Evolutionary conservation across 2,888 invertebrate species (phyloP).

Genomic region (Caenorhabditis sp.): DNA sequence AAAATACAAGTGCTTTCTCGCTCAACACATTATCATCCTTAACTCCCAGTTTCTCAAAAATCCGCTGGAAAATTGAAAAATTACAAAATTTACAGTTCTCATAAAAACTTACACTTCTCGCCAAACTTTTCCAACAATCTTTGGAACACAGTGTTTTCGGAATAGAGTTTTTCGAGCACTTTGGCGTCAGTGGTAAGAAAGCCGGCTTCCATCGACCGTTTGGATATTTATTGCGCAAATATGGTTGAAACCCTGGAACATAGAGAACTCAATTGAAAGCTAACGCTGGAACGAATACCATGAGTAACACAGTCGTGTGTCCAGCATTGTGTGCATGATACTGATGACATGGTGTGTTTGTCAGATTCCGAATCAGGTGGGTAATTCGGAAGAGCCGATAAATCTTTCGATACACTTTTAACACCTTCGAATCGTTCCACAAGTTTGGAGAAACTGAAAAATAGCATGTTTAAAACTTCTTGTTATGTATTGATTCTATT

Average conservation of each 20-base stretch:
- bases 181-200: background rate
- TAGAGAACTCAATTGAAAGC: too few species aligned
- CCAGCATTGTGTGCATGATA: background rate
- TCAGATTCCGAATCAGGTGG: background rate
- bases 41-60: background rate
- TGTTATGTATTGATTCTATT: too few species aligned
- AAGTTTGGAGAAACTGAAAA: background rate
- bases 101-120: background rate
- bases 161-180: background rate
- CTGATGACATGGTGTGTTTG: background rate
- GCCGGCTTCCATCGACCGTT: background rate
- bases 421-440: too few species aligned
- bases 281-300: background rate
- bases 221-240: background rate
- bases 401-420: background rate
- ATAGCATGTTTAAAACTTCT: too few species aligned
- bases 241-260: background rate
- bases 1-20: background rate
- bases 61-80: background rate
- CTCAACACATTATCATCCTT: background rate
- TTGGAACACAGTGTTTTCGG: background rate
- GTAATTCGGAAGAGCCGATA: background rate
- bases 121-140: background rate
- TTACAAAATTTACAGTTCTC: background rate
- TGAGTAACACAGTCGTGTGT: slow-evolving; percentile 3